These are phyloP conservation scores for Aptenodytes forsteri DNA, from an alignment of 2,113 vertebrate species.

Conservation along the genomic window DNA sequence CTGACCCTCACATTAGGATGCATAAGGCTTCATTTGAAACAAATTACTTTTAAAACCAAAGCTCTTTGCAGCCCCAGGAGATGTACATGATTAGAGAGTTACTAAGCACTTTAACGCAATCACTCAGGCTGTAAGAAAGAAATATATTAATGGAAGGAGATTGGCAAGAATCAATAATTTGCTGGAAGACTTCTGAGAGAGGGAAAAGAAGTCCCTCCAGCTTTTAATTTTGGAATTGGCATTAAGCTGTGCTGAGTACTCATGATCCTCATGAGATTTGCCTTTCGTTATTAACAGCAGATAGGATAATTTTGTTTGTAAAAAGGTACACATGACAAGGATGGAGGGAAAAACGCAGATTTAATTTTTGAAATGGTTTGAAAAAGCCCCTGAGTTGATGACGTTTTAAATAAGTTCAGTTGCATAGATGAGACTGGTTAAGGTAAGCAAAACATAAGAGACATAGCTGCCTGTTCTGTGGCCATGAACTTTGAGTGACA, in stretches of 20 bases:
- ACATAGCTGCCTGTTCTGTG: not conserved
- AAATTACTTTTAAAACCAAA: conserved; percentile 32
- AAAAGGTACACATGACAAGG: not conserved
- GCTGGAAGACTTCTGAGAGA: not conserved
- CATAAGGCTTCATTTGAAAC: conserved; percentile 4
- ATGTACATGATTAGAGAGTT: conserved; percentile 20
- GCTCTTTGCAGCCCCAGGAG: not conserved
- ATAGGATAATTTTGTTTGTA: not conserved
- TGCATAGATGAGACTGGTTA: not conserved
- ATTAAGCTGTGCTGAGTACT: not conserved
- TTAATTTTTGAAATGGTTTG: not conserved
- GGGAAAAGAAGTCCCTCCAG: not conserved
- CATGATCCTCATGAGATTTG: not conserved
- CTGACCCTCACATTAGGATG: not conserved
- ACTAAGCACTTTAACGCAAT: conserved; percentile 1
- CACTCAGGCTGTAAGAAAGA: not conserved
- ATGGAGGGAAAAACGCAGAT: not conserved
- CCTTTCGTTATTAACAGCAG: not conserved
- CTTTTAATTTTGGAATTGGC: not conserved
- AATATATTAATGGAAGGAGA: conserved; percentile 29
- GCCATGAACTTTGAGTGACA: not conserved
- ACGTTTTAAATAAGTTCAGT: not conserved
- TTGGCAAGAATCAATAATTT: conserved; percentile 26
- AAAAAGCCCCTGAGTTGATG: not conserved
- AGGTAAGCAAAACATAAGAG: not conserved